Evolutionary conservation across 1,140 invertebrate species (phyloP), one percentile per base, ranked within the genome.

Genomic region (Diorhabda carinulata): DNA sequence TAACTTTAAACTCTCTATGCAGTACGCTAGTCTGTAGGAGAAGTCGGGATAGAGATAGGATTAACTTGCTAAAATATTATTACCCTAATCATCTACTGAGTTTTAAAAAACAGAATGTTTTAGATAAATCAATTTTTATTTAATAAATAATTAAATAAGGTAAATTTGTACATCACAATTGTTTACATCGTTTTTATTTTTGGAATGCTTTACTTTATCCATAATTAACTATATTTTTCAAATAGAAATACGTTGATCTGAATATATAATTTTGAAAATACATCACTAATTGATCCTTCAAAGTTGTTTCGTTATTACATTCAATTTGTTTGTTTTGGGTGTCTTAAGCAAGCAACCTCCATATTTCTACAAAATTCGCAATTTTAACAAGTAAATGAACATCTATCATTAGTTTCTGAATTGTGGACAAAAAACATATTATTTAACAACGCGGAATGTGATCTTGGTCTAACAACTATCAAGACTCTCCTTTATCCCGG

Each of bases 161-260:
- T 70, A 64, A 70, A 70, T 74, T 74, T 74, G 73, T 74, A 74
- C 73, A 74, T 74, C 73, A 74, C 47, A 52, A 52, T 52, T 52
- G 47, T 52, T 52, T 52, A 52, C 73, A 74, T 67, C 65, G 63
- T 74, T 74, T n/a, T 52, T 52, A 52, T 52, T 67, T 58, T 65
- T 61, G 71, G 66, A 72, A 72, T 72, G 71, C 58, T 52, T 58
- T 2, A 64, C 56, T 64, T 61, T 40, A 61, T 58, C 3, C 60
- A 41, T 44, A 66, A 62, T 57, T 59, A 61, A 69, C 68, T 69
- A 69, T 61, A 69, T 66, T 68, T 66, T 45, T 56, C 44, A 69
- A 64, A 59, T 66, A 61, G 43, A 65, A 70, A 66, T 66, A 66
- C 58, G 63, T 65, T 58, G n/a, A 57, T 71, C 63, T 45, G 41